Evolutionary conservation across 2,797 vertebrate genomes (phyloP).

Genomic region (Pterois miles): DNA sequence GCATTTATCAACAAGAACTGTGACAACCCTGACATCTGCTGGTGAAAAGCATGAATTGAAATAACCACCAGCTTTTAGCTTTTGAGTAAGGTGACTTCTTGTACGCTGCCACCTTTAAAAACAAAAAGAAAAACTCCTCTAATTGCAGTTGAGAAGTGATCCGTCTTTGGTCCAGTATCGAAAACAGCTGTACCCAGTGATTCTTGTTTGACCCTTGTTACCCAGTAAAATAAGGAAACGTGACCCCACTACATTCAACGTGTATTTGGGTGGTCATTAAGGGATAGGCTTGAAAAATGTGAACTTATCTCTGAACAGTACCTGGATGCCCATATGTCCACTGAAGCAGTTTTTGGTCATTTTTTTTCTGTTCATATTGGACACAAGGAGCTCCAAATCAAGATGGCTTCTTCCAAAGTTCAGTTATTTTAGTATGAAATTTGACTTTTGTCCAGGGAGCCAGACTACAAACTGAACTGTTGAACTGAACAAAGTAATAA

Average conservation of each 20-base stretch:
- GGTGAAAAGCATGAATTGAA: slow-evolving; percentile 36
- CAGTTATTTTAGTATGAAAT: background rate
- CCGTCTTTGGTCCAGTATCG: background rate
- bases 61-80: background rate
- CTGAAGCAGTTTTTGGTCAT: background rate
- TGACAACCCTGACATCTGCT: slow-evolving; percentile 64
- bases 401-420: background rate
- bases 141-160: background rate
- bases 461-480: too few species aligned
- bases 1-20: background rate
- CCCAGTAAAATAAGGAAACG: background rate
- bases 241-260: too few species aligned
- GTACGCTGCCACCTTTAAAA: background rate
- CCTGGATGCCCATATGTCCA: too few species aligned
- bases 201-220: too few species aligned
- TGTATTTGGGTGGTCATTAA: background rate
- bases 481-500: too few species aligned
- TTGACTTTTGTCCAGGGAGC: too few species aligned
- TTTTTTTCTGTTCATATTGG: background rate
- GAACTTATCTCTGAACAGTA: background rate
- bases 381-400: background rate
- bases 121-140: background rate
- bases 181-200: background rate
- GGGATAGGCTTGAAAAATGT: background rate
- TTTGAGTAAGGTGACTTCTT: background rate